Evolutionary conservation across 2,888 invertebrate species (phyloP).

Genomic region (Noctua fimbriata): DNA sequence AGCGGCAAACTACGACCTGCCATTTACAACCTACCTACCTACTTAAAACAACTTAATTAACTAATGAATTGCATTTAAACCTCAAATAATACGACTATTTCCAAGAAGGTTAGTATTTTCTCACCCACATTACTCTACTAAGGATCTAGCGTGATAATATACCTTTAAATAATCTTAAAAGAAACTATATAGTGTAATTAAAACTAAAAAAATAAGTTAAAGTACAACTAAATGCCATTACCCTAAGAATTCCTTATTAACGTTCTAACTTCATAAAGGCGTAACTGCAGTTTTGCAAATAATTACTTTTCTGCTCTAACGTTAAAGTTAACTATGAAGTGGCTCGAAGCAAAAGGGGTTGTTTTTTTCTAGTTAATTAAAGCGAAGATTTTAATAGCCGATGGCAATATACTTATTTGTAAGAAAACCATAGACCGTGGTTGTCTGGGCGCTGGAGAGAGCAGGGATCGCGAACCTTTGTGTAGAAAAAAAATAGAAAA

Average conservation of each 20-base stretch:
- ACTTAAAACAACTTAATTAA: neutral
- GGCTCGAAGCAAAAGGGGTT: conserved; percentile 56
- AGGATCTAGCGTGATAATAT: conserved; percentile 41
- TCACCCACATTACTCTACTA: conserved; percentile 5
- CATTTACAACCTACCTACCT: no score
- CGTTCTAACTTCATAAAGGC: conserved; percentile 14
- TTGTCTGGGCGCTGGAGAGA: conserved; percentile 69
- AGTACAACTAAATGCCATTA: conserved; percentile 61
- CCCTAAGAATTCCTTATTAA: conserved; percentile 54
- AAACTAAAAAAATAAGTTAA: conserved; percentile 33
- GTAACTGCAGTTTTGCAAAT: conserved; percentile 43
- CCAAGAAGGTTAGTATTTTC: conserved; percentile 32
- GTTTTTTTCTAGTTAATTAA: conserved; percentile 77
- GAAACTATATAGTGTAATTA: conserved; percentile 41
- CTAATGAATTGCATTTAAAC: neutral
- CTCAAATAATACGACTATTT: no score
- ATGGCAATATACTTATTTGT: conserved; percentile 82
- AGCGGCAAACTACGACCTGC: no score
- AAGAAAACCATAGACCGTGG: conserved; percentile 80
- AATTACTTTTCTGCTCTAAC: conserved; percentile 4
- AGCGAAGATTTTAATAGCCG: conserved; percentile 78
- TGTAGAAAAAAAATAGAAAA: conserved; percentile 32
- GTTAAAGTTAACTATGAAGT: conserved; percentile 52
- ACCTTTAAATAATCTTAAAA: conserved; percentile 33
- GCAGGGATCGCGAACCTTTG: conserved; percentile 68